Conservation (phyloP, 2,113 vertebrate species). For the Phalacrocorax carbo region DNA sequence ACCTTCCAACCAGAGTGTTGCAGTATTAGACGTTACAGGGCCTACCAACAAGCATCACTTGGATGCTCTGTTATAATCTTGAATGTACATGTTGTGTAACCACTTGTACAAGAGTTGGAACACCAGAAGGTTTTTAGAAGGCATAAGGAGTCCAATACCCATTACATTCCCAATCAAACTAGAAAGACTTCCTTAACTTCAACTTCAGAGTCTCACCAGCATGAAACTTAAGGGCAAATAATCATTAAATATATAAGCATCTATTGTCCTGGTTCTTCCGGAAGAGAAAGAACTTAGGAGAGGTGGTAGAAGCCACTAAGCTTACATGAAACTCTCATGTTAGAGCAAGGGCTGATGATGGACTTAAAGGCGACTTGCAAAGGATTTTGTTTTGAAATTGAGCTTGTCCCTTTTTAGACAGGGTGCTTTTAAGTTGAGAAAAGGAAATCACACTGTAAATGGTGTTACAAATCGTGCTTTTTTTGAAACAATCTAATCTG, state of each 20-base stretch:
- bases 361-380: background rate
- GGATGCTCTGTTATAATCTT: background rate
- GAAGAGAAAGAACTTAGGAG: background rate
- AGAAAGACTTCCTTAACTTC: background rate
- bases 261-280: background rate
- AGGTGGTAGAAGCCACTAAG: background rate
- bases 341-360: background rate
- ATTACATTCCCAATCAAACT: background rate
- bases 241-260: background rate
- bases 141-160: background rate
- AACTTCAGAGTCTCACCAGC: background rate
- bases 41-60: background rate
- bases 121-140: background rate
- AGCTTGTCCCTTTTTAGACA: background rate
- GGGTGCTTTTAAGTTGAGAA: background rate
- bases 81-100: background rate
- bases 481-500: background rate
- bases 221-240: background rate
- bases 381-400: background rate
- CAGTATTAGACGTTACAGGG: background rate
- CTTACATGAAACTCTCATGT: background rate
- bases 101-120: background rate
- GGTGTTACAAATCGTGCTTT: background rate
- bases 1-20: background rate
- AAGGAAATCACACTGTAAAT: background rate